These are phyloP conservation scores for Harlomillsia oculata DNA, from an alignment of 1,140 invertebrate species.

Conservation along the genomic window DNA sequence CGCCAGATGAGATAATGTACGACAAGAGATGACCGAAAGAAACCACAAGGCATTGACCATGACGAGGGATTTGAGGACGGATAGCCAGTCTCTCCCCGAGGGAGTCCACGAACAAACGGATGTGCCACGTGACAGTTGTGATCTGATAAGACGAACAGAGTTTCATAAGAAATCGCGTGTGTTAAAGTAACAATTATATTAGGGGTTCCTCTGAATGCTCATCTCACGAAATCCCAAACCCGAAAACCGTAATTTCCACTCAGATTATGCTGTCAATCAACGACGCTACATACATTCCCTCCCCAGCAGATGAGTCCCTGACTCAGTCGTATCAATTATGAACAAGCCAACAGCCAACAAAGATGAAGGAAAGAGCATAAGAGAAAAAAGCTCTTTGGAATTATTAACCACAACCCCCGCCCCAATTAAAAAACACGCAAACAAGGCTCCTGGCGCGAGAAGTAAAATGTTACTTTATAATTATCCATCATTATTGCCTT, in stretches of 20 bases:
- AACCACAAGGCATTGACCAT: conserved; percentile 14
- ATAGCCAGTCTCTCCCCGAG: conserved; percentile 13
- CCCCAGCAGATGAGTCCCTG: conserved; percentile 5
- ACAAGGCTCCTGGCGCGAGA: conserved; percentile 34
- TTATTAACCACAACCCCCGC: conserved; percentile 29
- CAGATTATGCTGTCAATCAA: conserved; percentile 37
- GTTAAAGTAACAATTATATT: conserved; percentile 30
- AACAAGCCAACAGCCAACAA: too few species aligned
- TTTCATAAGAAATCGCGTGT: conserved; percentile 30
- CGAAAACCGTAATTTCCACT: conserved; percentile 36
- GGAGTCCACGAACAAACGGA: conserved; percentile 29
- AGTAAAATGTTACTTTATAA: conserved; percentile 35
- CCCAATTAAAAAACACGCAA: conserved; percentile 36
- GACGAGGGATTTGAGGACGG: conserved; percentile 18
- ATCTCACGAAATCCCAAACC: conserved; percentile 34
- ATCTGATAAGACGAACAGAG: conserved; percentile 30
- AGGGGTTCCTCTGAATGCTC: conserved; percentile 25
- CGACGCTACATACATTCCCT: conserved; percentile 7
- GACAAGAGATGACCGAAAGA: too few species aligned
- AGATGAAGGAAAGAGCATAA: too few species aligned
- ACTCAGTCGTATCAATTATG: conserved; percentile 18
- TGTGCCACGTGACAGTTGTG: conserved; percentile 33
- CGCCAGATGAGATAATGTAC: too few species aligned
- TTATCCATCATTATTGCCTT: conserved; percentile 36
- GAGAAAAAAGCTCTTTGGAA: conserved; percentile 12